phyloP scores from a whole-genome alignment of 2,888 invertebrate genomes.

The Athetis lepigone region DNA sequence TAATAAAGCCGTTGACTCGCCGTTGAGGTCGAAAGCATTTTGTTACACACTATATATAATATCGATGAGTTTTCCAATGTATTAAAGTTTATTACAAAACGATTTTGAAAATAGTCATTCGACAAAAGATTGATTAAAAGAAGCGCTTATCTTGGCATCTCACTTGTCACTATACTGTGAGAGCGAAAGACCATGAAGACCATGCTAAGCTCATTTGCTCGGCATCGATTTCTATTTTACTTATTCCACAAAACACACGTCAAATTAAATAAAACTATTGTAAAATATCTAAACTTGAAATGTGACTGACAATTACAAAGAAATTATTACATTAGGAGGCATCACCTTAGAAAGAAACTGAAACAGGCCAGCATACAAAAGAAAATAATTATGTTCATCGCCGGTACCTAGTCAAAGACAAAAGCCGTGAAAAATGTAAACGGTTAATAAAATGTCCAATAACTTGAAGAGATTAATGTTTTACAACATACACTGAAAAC shows the following conservation, averaged over 20 bases:
- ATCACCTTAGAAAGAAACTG: slow-evolving; percentile 11
- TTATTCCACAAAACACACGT: not conserved
- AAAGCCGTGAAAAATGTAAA: slow-evolving; percentile 45
- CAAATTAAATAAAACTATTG: not conserved
- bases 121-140: too few species aligned
- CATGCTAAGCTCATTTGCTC: not conserved
- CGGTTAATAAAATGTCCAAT: slow-evolving; percentile 34
- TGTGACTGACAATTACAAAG: not conserved
- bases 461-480: slow-evolving; percentile 43
- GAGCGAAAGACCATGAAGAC: not conserved
- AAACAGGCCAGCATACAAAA: slow-evolving; percentile 28
- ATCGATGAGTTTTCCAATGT: too few species aligned
- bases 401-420: slow-evolving; percentile 21
- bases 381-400: slow-evolving; percentile 23
- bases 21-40: too few species aligned
- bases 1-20: too few species aligned
- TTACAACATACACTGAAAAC: slow-evolving; percentile 34
- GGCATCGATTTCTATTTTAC: not conserved
- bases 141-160: not conserved
- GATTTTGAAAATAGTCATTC: too few species aligned
- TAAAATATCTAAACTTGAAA: slow-evolving; percentile 11
- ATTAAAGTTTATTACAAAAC: too few species aligned
- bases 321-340: not conserved
- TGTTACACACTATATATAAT: too few species aligned
- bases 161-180: not conserved